phyloP scores from a whole-genome alignment of 2,113 vertebrate genomes.

The Colossoma macropomum region DNA sequence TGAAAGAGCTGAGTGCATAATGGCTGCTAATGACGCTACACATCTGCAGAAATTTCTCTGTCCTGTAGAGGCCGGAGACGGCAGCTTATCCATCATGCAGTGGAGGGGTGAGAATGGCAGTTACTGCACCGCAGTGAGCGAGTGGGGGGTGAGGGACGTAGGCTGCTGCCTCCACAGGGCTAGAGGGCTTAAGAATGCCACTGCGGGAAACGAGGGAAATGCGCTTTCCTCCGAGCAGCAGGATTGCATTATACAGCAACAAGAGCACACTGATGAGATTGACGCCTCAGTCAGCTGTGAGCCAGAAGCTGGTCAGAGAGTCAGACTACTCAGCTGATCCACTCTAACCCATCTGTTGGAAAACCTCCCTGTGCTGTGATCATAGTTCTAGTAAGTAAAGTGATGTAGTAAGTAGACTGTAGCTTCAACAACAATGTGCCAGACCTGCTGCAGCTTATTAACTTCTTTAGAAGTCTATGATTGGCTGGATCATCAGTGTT shows the following conservation, averaged over 20 bases:
- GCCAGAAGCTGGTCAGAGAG: conserved; percentile 22
- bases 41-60: not conserved
- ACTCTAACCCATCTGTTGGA: not conserved
- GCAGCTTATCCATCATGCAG: conserved; percentile 42
- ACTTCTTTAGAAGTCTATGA: no score
- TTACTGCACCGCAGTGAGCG: conserved; percentile 40
- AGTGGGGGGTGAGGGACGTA: conserved; percentile 38
- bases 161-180: conserved; percentile 55
- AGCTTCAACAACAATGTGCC: no score
- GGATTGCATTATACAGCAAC: conserved; percentile 41
- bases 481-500: no score
- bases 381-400: not conserved
- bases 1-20: conserved; percentile 45
- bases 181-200: conserved; percentile 41
- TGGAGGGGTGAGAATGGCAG: conserved; percentile 25
- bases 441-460: no score
- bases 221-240: conserved; percentile 11
- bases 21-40: conserved; percentile 48
- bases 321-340: not conserved
- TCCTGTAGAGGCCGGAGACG: conserved; percentile 11
- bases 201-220: conserved; percentile 48
- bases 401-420: no score
- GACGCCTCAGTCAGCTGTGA: conserved; percentile 17
- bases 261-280: conserved; percentile 49
- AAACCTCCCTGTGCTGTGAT: not conserved